Base-by-base conservation (phyloP, 2,113 vertebrate genomes). In the Gymnobelideus leadbeateri region DNA sequence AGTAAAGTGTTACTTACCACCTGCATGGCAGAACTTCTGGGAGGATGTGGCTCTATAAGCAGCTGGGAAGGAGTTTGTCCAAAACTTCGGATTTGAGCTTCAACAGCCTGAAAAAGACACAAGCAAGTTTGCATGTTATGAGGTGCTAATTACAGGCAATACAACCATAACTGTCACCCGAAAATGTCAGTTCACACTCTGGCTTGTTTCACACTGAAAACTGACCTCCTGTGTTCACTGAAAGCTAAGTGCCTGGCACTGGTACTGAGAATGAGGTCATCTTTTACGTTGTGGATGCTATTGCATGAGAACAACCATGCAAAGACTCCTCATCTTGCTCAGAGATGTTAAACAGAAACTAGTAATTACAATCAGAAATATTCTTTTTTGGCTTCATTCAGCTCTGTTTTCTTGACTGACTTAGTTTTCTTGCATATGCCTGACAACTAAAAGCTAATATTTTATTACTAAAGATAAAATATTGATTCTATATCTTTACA, bases 11-110 rank as follows among this genome's bases (percentile, higher is more conserved):
- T 91, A 99, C 99, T 99, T 98, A 99, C 99, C 99, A 99, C 99
- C 98, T 99, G 99, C 99, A 99, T 99, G 97, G 99, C 99, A 51
- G 99, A 99, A 95, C 99, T 99, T 98, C 99, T 97, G 28, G 99
- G 99, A 96, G 99, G 99, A 98, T 99, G 99, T 53, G 99, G 99
- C 95, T 99, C 99, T 94, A 99, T 99, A 94, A 99, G 99, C 93
- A 99, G 98, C 98, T 99, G 99, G 96, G 99, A 99, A 95, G 99
- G 99, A 37, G 99, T 99, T 98, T 99, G 99, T 98, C 99, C 99
- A 98, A 99, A 99, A 98, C 99, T 99, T 97, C 99, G 99, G 96
- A 99, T 99, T 98, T 99, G 99, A 98, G 99, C 99, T 99, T 99
- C 99, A 46, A 99, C 99, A 95, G 99, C 99, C 99, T 99, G 98